Evolutionary conservation across 2,888 invertebrate genomes (phyloP).

Genomic region (Tipula vernalis): DNA sequence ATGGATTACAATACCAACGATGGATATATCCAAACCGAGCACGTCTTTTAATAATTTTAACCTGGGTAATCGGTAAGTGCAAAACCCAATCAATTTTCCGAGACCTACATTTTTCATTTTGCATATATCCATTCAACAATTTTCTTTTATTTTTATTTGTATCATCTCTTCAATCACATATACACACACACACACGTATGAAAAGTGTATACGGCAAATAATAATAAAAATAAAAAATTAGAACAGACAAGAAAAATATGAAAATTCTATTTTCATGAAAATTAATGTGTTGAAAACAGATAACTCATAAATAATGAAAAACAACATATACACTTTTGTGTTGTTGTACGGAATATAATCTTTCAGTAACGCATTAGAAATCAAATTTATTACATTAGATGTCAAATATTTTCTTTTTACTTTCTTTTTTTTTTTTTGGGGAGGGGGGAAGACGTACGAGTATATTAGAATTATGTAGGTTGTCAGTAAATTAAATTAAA

Average conservation of each 20-base stretch:
- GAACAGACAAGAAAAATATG: background rate
- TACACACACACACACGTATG: background rate
- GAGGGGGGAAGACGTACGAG: background rate
- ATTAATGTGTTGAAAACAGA: background rate
- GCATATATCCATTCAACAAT: background rate
- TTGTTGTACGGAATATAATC: background rate
- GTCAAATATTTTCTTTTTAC: background rate
- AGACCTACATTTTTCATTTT: background rate
- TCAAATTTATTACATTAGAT: slow-evolving; percentile 1
- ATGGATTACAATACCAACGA: slow-evolving; percentile 48
- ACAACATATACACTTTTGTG: background rate
- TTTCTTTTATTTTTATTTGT: background rate
- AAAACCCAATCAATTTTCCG: background rate
- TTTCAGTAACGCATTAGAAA: slow-evolving; percentile 4
- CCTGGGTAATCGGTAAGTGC: slow-evolving; percentile 44
- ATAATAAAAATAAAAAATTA: background rate
- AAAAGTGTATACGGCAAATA: background rate
- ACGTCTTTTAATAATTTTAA: slow-evolving; percentile 40
- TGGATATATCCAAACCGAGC: slow-evolving; percentile 47
- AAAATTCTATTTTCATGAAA: background rate
- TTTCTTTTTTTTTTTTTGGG: too few relatives aligned
- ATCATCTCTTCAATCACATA: background rate
- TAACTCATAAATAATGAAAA: background rate
- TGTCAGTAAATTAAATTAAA: slow-evolving; percentile 4
- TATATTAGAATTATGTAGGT: background rate